These are phyloP conservation scores for Melieria picta DNA, from an alignment of 2,888 invertebrate genomes.

Conservation along the genomic window DNA sequence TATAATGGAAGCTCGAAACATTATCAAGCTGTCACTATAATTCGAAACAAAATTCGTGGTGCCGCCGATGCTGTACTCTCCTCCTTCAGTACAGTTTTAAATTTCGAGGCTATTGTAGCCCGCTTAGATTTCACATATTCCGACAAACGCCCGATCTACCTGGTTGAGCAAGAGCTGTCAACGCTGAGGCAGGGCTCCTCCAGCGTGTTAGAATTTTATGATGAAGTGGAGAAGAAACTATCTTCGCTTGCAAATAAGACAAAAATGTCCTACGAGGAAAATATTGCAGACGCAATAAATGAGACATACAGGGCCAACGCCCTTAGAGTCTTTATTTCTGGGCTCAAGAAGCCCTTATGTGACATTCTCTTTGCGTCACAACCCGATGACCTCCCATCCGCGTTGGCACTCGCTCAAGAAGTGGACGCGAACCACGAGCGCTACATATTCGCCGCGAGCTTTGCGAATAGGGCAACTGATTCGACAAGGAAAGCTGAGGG, in stretches of 20 bases:
- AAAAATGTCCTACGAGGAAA: neutral
- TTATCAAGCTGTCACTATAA: too few species aligned
- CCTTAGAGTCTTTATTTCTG: neutral
- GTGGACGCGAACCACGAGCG: too few species aligned
- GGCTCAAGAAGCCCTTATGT: neutral
- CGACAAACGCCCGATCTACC: neutral
- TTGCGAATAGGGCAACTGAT: too few species aligned
- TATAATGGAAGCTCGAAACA: neutral
- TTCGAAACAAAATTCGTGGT: too few species aligned
- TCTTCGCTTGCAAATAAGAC: neutral
- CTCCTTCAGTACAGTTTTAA: neutral
- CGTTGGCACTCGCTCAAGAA: too few species aligned
- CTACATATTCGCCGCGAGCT: too few species aligned
- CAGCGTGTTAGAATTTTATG: slow-evolving; percentile 30
- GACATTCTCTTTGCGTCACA: neutral
- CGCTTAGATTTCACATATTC: neutral
- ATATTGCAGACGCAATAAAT: neutral
- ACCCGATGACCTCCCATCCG: neutral
- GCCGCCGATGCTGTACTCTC: neutral
- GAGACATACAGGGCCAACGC: neutral
- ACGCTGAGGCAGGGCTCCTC: too few species aligned
- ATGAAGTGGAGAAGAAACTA: neutral
- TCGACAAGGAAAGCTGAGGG: too few species aligned
- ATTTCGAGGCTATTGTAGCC: neutral
- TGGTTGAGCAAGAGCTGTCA: neutral